phyloP scores from a whole-genome alignment of 2,888 invertebrate genomes.

The Sphaerophoria rueppellii region DNA sequence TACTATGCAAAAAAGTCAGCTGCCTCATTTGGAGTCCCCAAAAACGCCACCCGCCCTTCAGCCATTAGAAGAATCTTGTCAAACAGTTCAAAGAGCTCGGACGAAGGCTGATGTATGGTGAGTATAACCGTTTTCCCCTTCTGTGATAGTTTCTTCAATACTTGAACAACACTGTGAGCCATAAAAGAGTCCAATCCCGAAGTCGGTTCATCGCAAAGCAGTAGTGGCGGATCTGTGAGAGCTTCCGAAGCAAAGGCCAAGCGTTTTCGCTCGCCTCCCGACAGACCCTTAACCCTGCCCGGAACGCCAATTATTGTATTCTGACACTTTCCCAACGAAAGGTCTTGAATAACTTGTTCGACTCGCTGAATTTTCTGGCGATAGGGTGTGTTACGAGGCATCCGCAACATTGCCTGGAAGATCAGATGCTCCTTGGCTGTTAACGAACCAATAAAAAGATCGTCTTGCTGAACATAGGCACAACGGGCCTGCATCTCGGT shows the following conservation, averaged over 20 bases:
- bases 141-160: conserved; percentile 88
- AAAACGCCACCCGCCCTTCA: conserved; percentile 94
- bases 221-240: conserved; percentile 95
- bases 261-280: conserved; percentile 97
- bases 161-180: conserved; percentile 96
- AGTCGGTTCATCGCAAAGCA: conserved; percentile 99
- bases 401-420: conserved; percentile 94
- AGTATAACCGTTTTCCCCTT: conserved; percentile 95
- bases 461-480: conserved; percentile 97
- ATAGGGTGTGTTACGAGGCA: conserved; percentile 90
- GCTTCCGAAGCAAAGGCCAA: conserved; percentile 98
- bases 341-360: conserved; percentile 92
- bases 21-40: conserved; percentile 91
- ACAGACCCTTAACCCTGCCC: conserved; percentile 94
- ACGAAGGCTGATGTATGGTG: conserved; percentile 98
- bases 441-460: conserved; percentile 94
- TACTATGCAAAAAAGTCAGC: conserved; percentile 91
- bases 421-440: conserved; percentile 94
- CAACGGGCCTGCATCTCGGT: conserved; percentile 89
- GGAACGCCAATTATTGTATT: conserved; percentile 95
- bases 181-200: conserved; percentile 98
- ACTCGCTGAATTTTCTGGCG: conserved; percentile 90
- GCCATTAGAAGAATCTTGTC: conserved; percentile 94
- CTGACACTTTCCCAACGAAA: conserved; percentile 94
- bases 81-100: conserved; percentile 94